Base-by-base conservation (phyloP, 2,888 invertebrate genomes). In the Cancer borealis region DNA sequence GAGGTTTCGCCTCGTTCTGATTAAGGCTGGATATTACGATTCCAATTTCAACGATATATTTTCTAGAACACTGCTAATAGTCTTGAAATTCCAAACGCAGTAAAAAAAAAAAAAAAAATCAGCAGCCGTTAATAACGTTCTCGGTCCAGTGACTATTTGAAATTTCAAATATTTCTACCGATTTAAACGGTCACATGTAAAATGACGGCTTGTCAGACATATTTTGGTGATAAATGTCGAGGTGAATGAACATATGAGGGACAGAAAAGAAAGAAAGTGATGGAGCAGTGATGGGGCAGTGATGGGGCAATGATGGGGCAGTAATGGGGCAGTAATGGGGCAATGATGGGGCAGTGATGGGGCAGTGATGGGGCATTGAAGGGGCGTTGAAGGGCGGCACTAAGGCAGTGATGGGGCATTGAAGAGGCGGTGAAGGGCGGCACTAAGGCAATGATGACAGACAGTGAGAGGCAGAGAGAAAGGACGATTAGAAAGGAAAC, bases 1-100 rank as follows among this genome's bases (percentile, higher is more conserved):
- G 26, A 39, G 84, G 84, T 84, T 30, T 84, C 39, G 84, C 84
- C 17, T 84, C 84, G 84, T 84, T 84, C 84, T 84, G 84, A 84
- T 84, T 84, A 84, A 39, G 84, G 39, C 39, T 84, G 30, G 39
- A 84, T 84, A 84, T 84, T 14, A 39, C 12, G 14, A 14, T n/a
- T 30, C 84, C 84, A 39, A 10, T 39, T 84, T 39, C 84, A 39
- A 17, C 84, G 84, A 12, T 30, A 14, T 5, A 30, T 84, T 84
- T 30, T 39, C 84, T 17, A 2, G 84, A 5, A 12, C 30, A 30
- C 10, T 39, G 30, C 14, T 39, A 12, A 39, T 10, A 73, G n/a
- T 26, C 26, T 73, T 73, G 10, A 73, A 73, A 73, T 73, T 73
- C 26, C 26, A n/a, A 21, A 14, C 54, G 14, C 17, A 60, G 21